These are phyloP conservation scores for Ceraclea dissimilis DNA, from an alignment of 2,888 invertebrate genomes.

Conservation along the genomic window DNA sequence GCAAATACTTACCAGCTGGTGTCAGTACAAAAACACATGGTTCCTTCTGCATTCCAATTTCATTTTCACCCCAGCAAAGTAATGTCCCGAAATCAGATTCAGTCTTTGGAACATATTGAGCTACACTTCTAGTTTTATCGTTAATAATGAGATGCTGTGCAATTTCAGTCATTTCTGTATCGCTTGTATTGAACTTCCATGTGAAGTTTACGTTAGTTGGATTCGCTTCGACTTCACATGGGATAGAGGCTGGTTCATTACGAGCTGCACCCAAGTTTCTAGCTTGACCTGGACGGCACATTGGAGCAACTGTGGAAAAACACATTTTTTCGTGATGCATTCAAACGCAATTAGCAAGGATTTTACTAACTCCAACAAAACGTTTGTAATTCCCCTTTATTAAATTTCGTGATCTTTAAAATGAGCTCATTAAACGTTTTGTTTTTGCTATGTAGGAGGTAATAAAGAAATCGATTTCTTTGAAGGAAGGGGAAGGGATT, in stretches of 20 bases:
- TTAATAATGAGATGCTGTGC: slow-evolving; percentile 53
- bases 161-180: slow-evolving; percentile 59
- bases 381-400: too few species aligned
- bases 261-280: slow-evolving; percentile 65
- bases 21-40: slow-evolving; percentile 68
- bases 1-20: slow-evolving; percentile 54
- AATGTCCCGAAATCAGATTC: slow-evolving; percentile 66
- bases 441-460: not conserved
- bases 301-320: slow-evolving; percentile 54
- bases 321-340: not conserved
- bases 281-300: slow-evolving; percentile 62
- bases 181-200: slow-evolving; percentile 71
- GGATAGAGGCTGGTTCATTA: slow-evolving; percentile 58
- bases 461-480: not conserved
- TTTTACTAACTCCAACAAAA: too few species aligned
- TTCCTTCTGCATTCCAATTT: slow-evolving; percentile 62
- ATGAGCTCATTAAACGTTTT: not conserved
- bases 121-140: slow-evolving; percentile 56
- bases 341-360: too few species aligned
- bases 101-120: slow-evolving; percentile 63
- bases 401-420: too few species aligned
- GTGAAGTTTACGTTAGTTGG: slow-evolving; percentile 60
- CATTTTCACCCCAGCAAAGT: slow-evolving; percentile 67
- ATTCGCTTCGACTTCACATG: slow-evolving; percentile 70
- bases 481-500: not conserved